Conservation (phyloP, 2,113 vertebrate species). For the Salvelinus sp. region DNA sequence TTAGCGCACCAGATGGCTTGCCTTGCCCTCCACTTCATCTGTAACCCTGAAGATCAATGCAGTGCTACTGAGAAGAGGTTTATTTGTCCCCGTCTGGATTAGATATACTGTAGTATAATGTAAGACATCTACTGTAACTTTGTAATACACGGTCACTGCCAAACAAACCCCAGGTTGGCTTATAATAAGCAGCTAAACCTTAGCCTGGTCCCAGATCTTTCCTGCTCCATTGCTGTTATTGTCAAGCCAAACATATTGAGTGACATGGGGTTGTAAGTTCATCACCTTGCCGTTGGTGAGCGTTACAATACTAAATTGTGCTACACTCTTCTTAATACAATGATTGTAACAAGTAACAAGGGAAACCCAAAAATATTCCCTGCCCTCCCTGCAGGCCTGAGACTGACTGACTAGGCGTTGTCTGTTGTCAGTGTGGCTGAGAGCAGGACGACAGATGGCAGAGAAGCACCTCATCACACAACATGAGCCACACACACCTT, state of each 20-base stretch:
- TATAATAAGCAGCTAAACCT: too few relatives aligned
- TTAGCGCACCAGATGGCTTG: slow-evolving; percentile 1
- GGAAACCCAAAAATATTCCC: slow-evolving; percentile 62
- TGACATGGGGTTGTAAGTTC: too few relatives aligned
- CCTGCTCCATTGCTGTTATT: too few relatives aligned
- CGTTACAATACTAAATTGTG: background rate
- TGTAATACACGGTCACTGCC: background rate
- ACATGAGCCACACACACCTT: slow-evolving; percentile 56
- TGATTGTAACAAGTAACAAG: slow-evolving; percentile 45
- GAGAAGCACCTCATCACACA: slow-evolving; percentile 68
- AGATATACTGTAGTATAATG: background rate
- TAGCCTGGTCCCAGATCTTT: too few relatives aligned
- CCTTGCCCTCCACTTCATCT: background rate
- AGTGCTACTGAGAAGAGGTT: background rate
- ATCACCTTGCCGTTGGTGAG: background rate
- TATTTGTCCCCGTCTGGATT: background rate
- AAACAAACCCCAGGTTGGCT: background rate
- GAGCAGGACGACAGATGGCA: slow-evolving; percentile 74
- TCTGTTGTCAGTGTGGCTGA: slow-evolving; percentile 51
- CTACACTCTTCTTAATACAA: background rate
- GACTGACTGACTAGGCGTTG: slow-evolving; percentile 52
- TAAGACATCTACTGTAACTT: background rate
- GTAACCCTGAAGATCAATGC: background rate
- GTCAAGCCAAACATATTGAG: too few relatives aligned
- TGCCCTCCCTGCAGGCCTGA: slow-evolving; percentile 40